Base-by-base conservation (phyloP, 2,113 vertebrate species). In the Podarcis cretensis region DNA sequence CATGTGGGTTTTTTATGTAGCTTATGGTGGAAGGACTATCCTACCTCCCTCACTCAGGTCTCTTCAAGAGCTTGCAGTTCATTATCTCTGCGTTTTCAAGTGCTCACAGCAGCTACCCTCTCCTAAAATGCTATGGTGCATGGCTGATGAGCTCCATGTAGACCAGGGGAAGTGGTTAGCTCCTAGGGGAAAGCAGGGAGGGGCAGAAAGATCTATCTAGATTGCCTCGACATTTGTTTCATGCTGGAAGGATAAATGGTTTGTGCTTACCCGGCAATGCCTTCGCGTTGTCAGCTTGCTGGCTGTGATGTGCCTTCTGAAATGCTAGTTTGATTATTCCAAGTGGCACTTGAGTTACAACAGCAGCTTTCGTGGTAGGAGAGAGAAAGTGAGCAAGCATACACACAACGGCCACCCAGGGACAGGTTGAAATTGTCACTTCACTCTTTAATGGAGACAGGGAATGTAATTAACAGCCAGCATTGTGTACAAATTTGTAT, bases 341-440 rank as follows among this genome's bases (percentile, higher is more conserved):
- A 89, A 94, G 91, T 89, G 90, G 91, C 90, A 90, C 92, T 96
- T 87, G 93, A 95, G 88, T 79, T 90, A 92, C n/a, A 94, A 91
- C 88, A 0, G 93, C 90, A 94, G 94, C 92, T 93, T 95, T 96
- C 92, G 73, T 93, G 92, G 92, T 30, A 73, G 82, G 88, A 12
- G 80, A 35, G 73, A 37, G 68, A 54, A 82, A 93, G 94, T 25
- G 87, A 83, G 92, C 2, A 0, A 93, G 86, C 89, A 79, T 93
- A 91, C 89, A 89, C 87, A 89, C 91, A 93, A 95, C 85, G 92
- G 95, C 95, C 85, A 6, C 94, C 92, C 85, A 91, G 94, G 94
- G 94, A 96, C 94, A 97, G 89, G 95, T 87, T 97, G 94, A 95
- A 93, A 90, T 90, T 95, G 93, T 96, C 94, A 86, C 94, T 97